A percentile compares a stretch with the other conserved stretches of the same genome.
These are phyloP conservation scores for Ceyx melanurus DNA, from an alignment of 2,113 vertebrate genomes.

Conservation along the genomic window DNA sequence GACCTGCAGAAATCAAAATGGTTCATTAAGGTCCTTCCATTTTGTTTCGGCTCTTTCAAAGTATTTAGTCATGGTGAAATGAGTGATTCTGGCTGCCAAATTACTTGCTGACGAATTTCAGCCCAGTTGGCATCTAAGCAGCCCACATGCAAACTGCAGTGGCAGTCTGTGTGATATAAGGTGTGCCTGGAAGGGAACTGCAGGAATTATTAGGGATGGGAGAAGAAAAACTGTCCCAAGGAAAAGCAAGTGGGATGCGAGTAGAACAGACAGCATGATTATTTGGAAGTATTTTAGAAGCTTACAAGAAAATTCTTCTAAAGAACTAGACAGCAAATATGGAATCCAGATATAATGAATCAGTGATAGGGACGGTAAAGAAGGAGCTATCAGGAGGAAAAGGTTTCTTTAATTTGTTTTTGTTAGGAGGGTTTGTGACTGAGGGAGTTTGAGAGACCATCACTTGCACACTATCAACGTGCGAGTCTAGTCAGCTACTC, in stretches of 20 bases:
- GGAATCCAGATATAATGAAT: not conserved
- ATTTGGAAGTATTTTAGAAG: not conserved
- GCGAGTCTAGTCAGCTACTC: not conserved
- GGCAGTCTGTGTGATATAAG: not conserved
- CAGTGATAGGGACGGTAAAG: not conserved
- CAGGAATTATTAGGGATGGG: not conserved
- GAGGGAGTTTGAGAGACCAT: not conserved
- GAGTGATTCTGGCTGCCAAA: slow-evolving; percentile 67
- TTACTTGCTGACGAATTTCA: slow-evolving; percentile 64
- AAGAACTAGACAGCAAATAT: not conserved
- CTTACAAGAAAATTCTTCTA: not conserved
- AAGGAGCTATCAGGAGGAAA: not conserved
- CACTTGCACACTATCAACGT: rapidly evolving
- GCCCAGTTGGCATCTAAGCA: slow-evolving; percentile 52
- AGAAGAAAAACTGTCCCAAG: not conserved
- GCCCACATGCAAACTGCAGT: not conserved
- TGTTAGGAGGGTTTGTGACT: not conserved
- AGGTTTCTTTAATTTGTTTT: not conserved
- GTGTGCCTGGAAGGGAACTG: not conserved
- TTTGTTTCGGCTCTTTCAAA: slow-evolving; percentile 56
- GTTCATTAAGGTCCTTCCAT: slow-evolving; percentile 62
- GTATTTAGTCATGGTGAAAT: slow-evolving; percentile 61
- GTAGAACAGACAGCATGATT: not conserved
- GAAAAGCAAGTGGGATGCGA: not conserved
- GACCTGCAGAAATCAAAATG: slow-evolving; percentile 50